Conservation (phyloP, 1,140 invertebrate genomes). For the Drosophila burlai region DNA sequence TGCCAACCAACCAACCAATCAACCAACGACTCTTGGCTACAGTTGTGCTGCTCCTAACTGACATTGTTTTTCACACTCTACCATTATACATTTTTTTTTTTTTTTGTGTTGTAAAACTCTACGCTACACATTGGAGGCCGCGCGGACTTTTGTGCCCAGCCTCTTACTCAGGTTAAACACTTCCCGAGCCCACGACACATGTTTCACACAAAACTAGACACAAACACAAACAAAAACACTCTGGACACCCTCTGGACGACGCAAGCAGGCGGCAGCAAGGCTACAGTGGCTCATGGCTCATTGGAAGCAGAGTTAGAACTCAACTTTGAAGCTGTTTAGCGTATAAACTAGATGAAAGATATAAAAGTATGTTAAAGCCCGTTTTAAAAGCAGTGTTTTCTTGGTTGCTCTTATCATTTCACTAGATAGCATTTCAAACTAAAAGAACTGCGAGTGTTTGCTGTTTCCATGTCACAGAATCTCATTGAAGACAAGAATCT, state of each 20-base stretch:
- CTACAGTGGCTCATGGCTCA: conserved; percentile 27
- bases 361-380: conserved; percentile 3
- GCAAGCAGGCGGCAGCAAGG: conserved; percentile 43
- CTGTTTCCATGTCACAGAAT: background rate
- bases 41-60: conserved; percentile 16
- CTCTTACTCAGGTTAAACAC: conserved; percentile 69
- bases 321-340: conserved; percentile 4
- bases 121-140: conserved; percentile 14
- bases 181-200: conserved; percentile 27
- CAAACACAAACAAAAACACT: conserved; percentile 30
- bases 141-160: background rate
- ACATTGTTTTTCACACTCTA: conserved; percentile 24
- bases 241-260: conserved; percentile 16
- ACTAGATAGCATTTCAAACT: background rate
- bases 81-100: background rate
- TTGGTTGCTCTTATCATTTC: background rate
- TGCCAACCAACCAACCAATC: conserved; percentile 13
- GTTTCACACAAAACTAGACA: conserved; percentile 38
- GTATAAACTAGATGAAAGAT: conserved; percentile 4
- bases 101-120: conserved; percentile 17
- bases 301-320: background rate
- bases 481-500: background rate
- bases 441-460: background rate
- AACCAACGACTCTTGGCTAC: conserved; percentile 5
- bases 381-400: background rate